Conservation (phyloP, 2,888 invertebrate genomes). For the Scaptomyza reducta region DNA sequence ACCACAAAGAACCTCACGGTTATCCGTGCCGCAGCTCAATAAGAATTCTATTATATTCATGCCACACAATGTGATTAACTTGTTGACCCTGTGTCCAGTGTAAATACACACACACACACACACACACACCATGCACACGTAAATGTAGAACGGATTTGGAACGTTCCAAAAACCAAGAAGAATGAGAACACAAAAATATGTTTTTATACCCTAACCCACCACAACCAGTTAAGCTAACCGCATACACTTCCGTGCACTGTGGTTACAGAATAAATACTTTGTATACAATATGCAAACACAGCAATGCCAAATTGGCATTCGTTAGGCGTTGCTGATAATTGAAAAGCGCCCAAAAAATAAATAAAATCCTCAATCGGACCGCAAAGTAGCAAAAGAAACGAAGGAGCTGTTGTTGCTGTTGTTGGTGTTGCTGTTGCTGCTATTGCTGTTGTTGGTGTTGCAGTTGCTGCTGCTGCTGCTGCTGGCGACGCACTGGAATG, state of each 20-base stretch:
- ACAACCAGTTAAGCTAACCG: conserved; percentile 52
- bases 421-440: conserved; percentile 33
- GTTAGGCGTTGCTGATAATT: conserved; percentile 78
- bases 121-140: not conserved
- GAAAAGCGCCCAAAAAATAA: conserved; percentile 61
- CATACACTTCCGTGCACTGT: conserved; percentile 70
- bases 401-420: conserved; percentile 25
- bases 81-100: conserved; percentile 70
- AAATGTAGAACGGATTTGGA: conserved; percentile 69
- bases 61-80: conserved; percentile 78
- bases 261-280: conserved; percentile 48
- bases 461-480: conserved; percentile 35
- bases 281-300: conserved; percentile 29
- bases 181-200: conserved; percentile 5
- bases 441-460: too few relatives aligned
- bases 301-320: conserved; percentile 62
- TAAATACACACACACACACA: conserved; percentile 56
- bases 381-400: conserved; percentile 35
- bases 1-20: conserved; percentile 11
- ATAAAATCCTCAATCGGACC: conserved; percentile 55
- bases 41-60: conserved; percentile 78
- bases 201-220: not conserved
- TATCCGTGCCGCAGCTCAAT: conserved; percentile 57
- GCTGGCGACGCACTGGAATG: conserved; percentile 67
- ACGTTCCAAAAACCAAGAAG: conserved; percentile 17